Conservation (phyloP, 1,140 invertebrate genomes). For the Daktulosphaira vitifoliae region DNA sequence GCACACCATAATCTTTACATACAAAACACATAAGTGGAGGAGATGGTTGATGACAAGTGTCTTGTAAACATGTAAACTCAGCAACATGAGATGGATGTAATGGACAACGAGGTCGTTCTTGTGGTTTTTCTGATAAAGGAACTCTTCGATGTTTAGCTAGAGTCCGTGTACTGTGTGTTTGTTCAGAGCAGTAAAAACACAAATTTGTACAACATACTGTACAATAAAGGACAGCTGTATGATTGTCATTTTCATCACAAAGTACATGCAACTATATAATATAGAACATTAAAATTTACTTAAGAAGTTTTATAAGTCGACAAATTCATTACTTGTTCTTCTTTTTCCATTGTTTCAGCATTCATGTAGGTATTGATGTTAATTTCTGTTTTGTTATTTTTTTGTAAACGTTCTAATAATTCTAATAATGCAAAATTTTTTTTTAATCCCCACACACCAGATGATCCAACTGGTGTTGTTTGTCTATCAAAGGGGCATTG, state of each 20-base stretch:
- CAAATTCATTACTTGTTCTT: conserved; percentile 44
- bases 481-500: conserved; percentile 56
- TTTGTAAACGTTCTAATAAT: conserved; percentile 50
- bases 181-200: conserved; percentile 51
- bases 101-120: conserved; percentile 52
- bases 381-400: conserved; percentile 40
- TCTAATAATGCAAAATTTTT: conserved; percentile 58
- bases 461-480: conserved; percentile 50
- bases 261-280: conserved; percentile 46
- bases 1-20: conserved; percentile 53
- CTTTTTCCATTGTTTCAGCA: conserved; percentile 46
- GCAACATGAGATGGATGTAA: conserved; percentile 52
- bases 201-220: conserved; percentile 52
- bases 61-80: conserved; percentile 54
- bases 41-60: conserved; percentile 47
- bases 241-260: conserved; percentile 54
- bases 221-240: conserved; percentile 53
- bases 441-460: conserved; percentile 54
- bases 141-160: conserved; percentile 51
- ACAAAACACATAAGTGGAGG: conserved; percentile 50
- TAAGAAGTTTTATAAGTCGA: not conserved
- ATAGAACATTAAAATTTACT: not conserved
- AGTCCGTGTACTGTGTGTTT: conserved; percentile 52
- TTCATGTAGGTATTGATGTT: conserved; percentile 35
- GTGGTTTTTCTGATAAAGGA: conserved; percentile 53